Base-by-base conservation (phyloP, 2,113 vertebrate genomes). In the Chloebia gouldiae region DNA sequence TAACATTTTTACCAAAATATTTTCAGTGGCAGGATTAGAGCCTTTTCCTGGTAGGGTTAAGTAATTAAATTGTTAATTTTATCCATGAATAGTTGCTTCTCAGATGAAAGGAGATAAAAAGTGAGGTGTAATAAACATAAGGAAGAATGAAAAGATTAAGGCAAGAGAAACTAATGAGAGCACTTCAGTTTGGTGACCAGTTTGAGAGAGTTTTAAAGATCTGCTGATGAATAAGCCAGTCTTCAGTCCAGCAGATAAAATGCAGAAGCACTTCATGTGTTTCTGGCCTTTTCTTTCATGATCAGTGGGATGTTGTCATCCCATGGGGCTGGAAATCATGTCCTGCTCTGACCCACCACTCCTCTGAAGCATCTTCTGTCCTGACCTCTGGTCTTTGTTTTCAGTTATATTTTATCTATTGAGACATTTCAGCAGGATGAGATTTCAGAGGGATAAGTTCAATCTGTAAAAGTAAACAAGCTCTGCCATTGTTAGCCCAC, bases 251-350 rank as follows among this genome's bases (percentile, higher is more conserved):
- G 30, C 13, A 71, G 81, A 24, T n/a, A n/a, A 83, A 91, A 56
- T 2, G 7, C 22, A 53, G 51, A 33, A 63, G 21, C 30, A 9
- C 11, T 73, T 89, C 1, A 2, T n/a, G 6, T n/a, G 5, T 49
- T 53, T 51, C 22, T 81, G 22, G 21, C 53, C 33, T 71, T 65
- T 50, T 54, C 13, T n/a, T 23, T 75, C 12, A 8, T 49, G n/a
- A 37, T 23, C 60, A 30, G 4, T 20, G 51, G 37, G 60, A 14
- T 54, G 4, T 39, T 75, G 51, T 42, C 44, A 44, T 45, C 51
- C 61, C 25, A 12, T n/a, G 73, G 22, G 20, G 2, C 47, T 75
- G 77, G 16, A 42, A 70, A 75, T 20, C 0, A 0, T 37, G 5
- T 25, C 27, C 61, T 75, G 7, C 19, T 95, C 27, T 95, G 61